Conservation (phyloP, 1,140 invertebrate species). For the Alviniconcha marisindica region DNA sequence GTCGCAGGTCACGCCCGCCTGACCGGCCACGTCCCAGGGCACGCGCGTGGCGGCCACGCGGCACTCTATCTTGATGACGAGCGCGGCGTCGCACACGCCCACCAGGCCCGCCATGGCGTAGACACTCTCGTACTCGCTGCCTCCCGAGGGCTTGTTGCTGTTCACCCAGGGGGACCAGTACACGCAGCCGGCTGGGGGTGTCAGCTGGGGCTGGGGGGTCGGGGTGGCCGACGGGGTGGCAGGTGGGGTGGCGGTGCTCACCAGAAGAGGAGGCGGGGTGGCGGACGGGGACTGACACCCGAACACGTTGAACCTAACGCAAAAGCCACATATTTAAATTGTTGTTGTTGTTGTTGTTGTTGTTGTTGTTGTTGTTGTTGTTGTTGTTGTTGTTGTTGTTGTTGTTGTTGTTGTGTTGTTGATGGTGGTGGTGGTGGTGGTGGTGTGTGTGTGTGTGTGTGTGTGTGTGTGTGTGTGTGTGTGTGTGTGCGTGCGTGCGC, state of each 20-base stretch:
- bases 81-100: constrained; percentile 60
- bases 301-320: constrained; percentile 56
- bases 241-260: constrained; percentile 38
- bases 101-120: constrained; percentile 65
- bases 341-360: too few species aligned
- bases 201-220: neutral
- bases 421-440: too few species aligned
- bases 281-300: constrained; percentile 64
- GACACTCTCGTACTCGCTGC: constrained; percentile 72
- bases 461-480: too few species aligned
- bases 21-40: constrained; percentile 51
- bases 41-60: constrained; percentile 60
- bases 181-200: constrained; percentile 44
- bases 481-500: too few species aligned
- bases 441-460: too few species aligned
- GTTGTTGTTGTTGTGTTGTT: too few species aligned
- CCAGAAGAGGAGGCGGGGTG: constrained; percentile 37
- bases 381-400: too few species aligned
- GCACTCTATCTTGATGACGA: constrained; percentile 69
- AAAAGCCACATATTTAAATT: too few species aligned
- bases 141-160: constrained; percentile 57
- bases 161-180: constrained; percentile 77
- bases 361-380: too few species aligned
- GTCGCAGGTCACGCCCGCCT: constrained; percentile 76
- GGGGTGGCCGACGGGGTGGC: neutral